A percentile compares a stretch with the other conserved stretches of the same genome.
phyloP scores from a whole-genome alignment of 2,113 vertebrate species.

The Uropsilus gracilis region DNA sequence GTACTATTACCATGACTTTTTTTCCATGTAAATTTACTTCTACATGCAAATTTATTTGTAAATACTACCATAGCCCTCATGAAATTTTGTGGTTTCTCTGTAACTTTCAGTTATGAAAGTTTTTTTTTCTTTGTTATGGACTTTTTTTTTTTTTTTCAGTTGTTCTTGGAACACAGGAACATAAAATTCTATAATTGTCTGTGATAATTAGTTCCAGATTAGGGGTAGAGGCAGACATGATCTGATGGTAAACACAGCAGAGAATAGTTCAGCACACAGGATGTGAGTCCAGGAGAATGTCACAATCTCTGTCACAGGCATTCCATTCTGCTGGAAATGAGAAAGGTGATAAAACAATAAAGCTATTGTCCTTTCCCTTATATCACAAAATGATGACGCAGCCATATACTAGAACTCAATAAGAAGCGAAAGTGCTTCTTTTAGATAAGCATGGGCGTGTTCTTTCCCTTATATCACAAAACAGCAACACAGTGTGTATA shows the following conservation, averaged over 20 bases:
- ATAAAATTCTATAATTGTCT: constrained; percentile 71
- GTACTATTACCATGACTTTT: background rate
- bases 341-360: background rate
- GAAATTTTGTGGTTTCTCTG: constrained; percentile 5
- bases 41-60: constrained; percentile 41
- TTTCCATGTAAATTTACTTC: constrained; percentile 40
- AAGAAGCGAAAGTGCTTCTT: background rate
- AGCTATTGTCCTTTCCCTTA: background rate
- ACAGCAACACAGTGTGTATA: background rate
- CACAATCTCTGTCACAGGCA: background rate
- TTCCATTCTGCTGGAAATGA: constrained; percentile 27
- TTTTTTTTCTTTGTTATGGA: background rate
- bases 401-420: background rate
- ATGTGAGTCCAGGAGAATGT: background rate
- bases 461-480: no score
- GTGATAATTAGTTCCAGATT: constrained; percentile 75
- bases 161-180: constrained; percentile 52
- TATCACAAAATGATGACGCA: background rate
- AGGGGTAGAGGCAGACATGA: background rate
- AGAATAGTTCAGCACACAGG: background rate
- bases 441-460: background rate
- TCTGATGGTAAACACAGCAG: constrained; percentile 53
- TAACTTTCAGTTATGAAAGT: constrained; percentile 9
- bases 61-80: background rate
- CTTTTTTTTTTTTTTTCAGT: background rate